phyloP scores from a whole-genome alignment of 2,113 vertebrate genomes.

The Dipodomys ordii region DNA sequence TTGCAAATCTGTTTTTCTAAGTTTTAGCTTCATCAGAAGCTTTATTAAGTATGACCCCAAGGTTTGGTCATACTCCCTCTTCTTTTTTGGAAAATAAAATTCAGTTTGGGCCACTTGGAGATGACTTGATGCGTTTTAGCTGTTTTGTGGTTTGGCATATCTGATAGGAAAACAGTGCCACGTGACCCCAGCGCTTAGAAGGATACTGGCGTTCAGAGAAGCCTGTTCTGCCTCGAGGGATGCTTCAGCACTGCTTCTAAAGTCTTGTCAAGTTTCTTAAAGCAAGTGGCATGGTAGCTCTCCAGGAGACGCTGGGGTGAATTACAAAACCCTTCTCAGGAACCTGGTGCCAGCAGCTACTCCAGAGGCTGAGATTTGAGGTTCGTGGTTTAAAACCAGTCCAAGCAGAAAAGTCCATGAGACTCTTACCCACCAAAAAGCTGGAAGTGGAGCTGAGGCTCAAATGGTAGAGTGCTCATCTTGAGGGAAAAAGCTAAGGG shows the following conservation, averaged over 20 bases:
- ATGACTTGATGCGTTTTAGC: conserved; percentile 72
- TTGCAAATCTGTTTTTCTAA: conserved; percentile 48
- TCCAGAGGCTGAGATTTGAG: no score
- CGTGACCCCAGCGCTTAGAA: conserved; percentile 44
- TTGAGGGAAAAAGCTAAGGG: no score
- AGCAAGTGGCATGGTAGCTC: conserved; percentile 17
- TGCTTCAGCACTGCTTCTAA: not conserved
- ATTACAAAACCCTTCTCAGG: conserved; percentile 14
- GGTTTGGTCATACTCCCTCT: conserved; percentile 49
- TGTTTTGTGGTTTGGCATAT: conserved; percentile 70
- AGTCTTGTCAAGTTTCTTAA: conserved; percentile 20
- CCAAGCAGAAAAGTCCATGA: no score
- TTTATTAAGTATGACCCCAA: conserved; percentile 58
- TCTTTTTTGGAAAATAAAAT: not conserved
- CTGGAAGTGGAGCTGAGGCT: no score
- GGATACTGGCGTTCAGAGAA: conserved; percentile 33
- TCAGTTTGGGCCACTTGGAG: conserved; percentile 61
- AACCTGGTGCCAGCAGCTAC: no score
- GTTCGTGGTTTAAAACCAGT: no score
- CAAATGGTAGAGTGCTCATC: no score
- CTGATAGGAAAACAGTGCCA: conserved; percentile 58
- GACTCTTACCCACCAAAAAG: no score
- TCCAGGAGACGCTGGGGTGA: conserved; percentile 5
- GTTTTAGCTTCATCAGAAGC: conserved; percentile 66
- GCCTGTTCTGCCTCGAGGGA: conserved; percentile 41